Evolutionary conservation across 2,888 invertebrate species (phyloP).

Genomic region (Amphipyra tragopoginis): DNA sequence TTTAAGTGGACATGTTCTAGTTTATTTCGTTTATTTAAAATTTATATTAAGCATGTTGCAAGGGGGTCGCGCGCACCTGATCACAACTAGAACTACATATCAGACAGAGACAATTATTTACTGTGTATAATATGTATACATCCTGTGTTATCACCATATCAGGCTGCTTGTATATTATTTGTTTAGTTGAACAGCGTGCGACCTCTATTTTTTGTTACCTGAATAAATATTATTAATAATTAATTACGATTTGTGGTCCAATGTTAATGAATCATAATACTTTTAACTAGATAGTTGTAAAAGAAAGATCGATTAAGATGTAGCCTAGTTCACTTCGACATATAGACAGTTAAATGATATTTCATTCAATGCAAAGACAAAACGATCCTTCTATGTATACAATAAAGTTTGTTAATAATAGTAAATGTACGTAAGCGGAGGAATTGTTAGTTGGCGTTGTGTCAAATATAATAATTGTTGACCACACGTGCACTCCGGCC

Average conservation of each 20-base stretch:
- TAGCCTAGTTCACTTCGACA: constrained; percentile 77
- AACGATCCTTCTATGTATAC: constrained; percentile 63
- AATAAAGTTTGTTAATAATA: constrained; percentile 56
- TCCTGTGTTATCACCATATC: constrained; percentile 77
- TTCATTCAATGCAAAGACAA: constrained; percentile 67
- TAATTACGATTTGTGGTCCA: constrained; percentile 90
- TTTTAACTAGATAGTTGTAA: constrained; percentile 86
- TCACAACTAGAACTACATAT: constrained; percentile 72
- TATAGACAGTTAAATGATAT: constrained; percentile 50
- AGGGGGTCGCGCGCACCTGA: constrained; percentile 72
- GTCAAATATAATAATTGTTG: constrained; percentile 54
- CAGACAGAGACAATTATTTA: constrained; percentile 66
- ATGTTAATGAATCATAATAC: constrained; percentile 89
- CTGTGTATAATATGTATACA: constrained; percentile 58
- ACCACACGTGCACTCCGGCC: constrained; percentile 58
- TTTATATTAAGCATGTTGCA: constrained; percentile 79
- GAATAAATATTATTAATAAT: constrained; percentile 88
- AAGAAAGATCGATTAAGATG: constrained; percentile 75
- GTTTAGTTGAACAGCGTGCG: constrained; percentile 70
- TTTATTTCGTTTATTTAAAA: constrained; percentile 87
- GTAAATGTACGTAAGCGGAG: constrained; percentile 55
- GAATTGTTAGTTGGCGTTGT: constrained; percentile 53
- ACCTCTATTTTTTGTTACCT: constrained; percentile 88
- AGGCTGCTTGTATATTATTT: constrained; percentile 61
- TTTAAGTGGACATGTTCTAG: constrained; percentile 84